phyloP scores from a whole-genome alignment of 2,888 invertebrate species.

The Erebia epiphron region DNA sequence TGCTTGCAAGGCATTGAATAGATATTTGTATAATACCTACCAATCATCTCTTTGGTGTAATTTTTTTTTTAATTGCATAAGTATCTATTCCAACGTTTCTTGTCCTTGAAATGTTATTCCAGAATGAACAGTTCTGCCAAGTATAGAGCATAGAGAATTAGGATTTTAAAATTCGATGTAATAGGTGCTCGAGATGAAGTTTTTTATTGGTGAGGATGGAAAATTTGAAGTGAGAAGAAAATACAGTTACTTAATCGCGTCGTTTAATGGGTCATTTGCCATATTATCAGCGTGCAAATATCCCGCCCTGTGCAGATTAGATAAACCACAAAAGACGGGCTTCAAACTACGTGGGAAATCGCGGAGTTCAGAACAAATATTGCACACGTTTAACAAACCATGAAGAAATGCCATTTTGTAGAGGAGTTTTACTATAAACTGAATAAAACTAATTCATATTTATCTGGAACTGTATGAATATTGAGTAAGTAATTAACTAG shows the following conservation, averaged over 20 bases:
- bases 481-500: too few species aligned
- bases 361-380: conserved; percentile 21
- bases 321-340: conserved; percentile 67
- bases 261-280: conserved; percentile 69
- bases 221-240: conserved; percentile 42
- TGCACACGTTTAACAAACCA: conserved; percentile 10
- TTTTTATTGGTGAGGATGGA: conserved; percentile 21
- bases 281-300: conserved; percentile 79
- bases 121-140: conserved; percentile 3
- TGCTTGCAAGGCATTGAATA: neutral
- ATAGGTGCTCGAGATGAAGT: conserved; percentile 2
- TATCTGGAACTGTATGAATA: too few species aligned
- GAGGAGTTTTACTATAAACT: too few species aligned
- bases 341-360: conserved; percentile 63
- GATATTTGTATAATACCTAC: neutral
- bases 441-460: too few species aligned
- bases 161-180: conserved; percentile 3
- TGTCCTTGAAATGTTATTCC: neutral
- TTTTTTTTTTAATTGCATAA: too few species aligned
- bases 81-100: neutral
- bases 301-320: conserved; percentile 74
- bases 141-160: neutral
- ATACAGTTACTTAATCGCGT: conserved; percentile 55
- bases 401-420: neutral
- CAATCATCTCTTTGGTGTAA: too few species aligned